Evolutionary conservation across 2,797 vertebrate species (phyloP).

Genomic region (Menidia menidia): DNA sequence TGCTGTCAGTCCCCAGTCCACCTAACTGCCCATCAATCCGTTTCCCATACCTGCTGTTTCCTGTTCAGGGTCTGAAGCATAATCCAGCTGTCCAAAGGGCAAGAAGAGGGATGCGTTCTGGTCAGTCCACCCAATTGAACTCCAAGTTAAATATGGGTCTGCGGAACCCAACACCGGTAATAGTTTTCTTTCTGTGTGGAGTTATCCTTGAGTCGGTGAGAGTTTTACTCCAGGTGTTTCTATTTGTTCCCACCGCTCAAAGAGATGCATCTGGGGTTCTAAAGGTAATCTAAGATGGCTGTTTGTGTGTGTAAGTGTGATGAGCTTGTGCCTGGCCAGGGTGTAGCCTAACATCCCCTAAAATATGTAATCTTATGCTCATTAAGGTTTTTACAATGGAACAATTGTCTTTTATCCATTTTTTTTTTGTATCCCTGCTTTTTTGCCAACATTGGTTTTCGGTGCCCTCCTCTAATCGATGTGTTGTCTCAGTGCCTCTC

Average conservation of each 20-base stretch:
- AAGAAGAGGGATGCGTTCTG: neutral
- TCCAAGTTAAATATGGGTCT: neutral
- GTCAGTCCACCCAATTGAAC: neutral
- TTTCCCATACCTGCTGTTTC: neutral
- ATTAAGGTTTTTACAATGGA: neutral
- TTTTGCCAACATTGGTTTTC: neutral
- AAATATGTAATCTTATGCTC: too few species aligned
- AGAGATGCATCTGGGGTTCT: neutral
- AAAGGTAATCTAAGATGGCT: neutral
- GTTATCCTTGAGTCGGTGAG: neutral
- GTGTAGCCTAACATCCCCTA: neutral
- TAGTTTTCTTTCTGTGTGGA: neutral
- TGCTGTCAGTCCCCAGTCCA: conserved; percentile 1
- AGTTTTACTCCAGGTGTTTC: too few species aligned
- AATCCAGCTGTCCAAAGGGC: neutral
- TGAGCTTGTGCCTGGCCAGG: neutral
- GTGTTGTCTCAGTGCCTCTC: conserved; percentile 40
- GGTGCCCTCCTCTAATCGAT: conserved; percentile 16
- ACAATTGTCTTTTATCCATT: too few species aligned
- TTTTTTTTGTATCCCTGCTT: neutral
- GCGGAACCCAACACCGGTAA: neutral
- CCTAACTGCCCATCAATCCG: neutral
- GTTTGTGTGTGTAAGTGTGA: neutral
- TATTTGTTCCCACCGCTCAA: too few species aligned
- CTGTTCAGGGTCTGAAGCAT: neutral